Percentiles rank a stretch among this genome's conserved stretches.
Evolutionary conservation across 2,113 vertebrate species (phyloP).

Genomic region (Marcusenius ussheri): DNA sequence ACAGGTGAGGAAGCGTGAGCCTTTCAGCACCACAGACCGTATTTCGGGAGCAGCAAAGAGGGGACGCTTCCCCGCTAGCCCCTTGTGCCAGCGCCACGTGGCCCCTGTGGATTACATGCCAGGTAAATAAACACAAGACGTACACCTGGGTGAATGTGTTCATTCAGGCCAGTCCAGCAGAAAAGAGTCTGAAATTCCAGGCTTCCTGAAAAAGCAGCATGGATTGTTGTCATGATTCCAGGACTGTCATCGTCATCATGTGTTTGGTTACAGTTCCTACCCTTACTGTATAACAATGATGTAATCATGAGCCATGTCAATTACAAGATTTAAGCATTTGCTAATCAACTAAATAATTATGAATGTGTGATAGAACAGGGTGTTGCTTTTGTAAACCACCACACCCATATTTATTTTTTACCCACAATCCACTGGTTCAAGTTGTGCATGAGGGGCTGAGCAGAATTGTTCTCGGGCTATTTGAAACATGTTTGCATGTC

Average conservation of each 20-base stretch:
- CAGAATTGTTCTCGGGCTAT: conserved; percentile 24
- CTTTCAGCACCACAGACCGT: background rate
- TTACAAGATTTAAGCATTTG: background rate
- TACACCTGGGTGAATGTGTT: background rate
- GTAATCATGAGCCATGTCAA: background rate
- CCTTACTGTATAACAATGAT: background rate
- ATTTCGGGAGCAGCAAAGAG: background rate
- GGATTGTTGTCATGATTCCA: background rate
- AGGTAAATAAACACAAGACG: background rate
- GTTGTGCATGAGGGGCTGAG: conserved; percentile 4
- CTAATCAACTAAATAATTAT: background rate
- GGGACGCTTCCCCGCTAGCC: background rate
- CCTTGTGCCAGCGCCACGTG: background rate
- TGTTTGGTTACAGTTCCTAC: background rate
- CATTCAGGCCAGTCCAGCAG: background rate
- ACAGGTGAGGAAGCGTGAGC: background rate
- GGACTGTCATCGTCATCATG: background rate
- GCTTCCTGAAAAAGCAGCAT: background rate
- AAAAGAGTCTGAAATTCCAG: background rate
- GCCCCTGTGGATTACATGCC: background rate
- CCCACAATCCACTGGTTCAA: background rate
- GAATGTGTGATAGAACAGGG: background rate
- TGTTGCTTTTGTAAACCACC: background rate
- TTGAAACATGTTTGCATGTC: conserved; percentile 35
- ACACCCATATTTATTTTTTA: conserved; percentile 25